Evolutionary conservation across 2,113 vertebrate species (phyloP), one percentile per base, ranked within the genome.

Genomic region (Maccullochella peelii): DNA sequence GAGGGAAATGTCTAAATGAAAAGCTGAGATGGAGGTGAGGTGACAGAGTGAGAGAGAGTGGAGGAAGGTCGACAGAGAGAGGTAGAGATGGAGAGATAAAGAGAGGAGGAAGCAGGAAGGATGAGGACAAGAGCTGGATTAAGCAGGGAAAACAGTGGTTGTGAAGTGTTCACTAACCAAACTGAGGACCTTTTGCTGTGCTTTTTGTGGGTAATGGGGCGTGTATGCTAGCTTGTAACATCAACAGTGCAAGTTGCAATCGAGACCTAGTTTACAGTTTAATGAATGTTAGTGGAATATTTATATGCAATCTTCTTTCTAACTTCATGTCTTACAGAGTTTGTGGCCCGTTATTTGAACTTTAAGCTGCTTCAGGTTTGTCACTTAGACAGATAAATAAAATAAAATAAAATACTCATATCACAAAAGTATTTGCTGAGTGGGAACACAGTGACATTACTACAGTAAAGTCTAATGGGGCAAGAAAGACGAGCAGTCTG

Each of bases 41-140:
- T 72, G 75, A 86, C 44, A 25, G 72, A 84, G 72, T 12, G 74
- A 65, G 78, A 86, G 62, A 73, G 79, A 79, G 86, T 3, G 77
- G 76, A 88, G 85, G 81, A 83, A 84, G 78, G 86, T 70, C 40
- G 65, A 67, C 54, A 72, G 49, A 83, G 74, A 86, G 80, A 89
- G 67, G 77, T 77, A 82, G 86, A 66, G 91, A 92, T 93, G 84
- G 80, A 91, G 81, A 82, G 88, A 91, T 90, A 89, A 84, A 84
- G 82, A 86, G 86, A 88, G 66, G 86, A 88, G 87, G 87, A 92
- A 92, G 84, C 89, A 92, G 92, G 90, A 93, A 93, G 89, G 84
- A 90, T 83, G 92, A 91, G 86, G 70, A 88, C 89, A 87, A 87
- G 89, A 77, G 91, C 79, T 68, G 91, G 93, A 94, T 94, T 93